Evolutionary conservation across 2,113 vertebrate species (phyloP).

Genomic region (Suricata suricatta): DNA sequence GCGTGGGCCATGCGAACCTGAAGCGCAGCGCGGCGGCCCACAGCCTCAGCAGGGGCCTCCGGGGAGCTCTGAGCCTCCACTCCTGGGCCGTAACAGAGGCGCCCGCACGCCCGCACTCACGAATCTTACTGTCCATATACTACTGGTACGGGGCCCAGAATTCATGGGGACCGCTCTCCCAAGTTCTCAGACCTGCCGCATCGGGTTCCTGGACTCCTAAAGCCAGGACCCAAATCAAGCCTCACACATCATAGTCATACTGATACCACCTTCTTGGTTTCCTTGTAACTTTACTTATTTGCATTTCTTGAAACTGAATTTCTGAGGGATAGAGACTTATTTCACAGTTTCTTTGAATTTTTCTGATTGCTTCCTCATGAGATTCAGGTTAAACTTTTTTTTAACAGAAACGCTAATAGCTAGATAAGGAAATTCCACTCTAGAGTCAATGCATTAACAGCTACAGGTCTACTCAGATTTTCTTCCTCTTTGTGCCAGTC

Average conservation of each 20-base stretch:
- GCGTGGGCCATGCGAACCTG: not conserved
- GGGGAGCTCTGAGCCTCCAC: not conserved
- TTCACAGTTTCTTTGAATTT: not conserved
- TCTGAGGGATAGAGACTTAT: not conserved
- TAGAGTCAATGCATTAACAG: not conserved
- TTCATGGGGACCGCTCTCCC: not conserved
- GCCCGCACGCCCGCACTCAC: too few relatives aligned
- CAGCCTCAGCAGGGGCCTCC: not conserved
- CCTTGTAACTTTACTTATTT: not conserved
- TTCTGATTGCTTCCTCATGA: not conserved
- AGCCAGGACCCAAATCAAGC: not conserved
- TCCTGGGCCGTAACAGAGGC: not conserved
- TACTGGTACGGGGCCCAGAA: not conserved
- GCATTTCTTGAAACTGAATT: not conserved
- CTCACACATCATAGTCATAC: not conserved
- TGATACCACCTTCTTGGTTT: not conserved
- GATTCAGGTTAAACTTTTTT: not conserved
- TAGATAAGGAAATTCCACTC: not conserved
- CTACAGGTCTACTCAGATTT: not conserved
- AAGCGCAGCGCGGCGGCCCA: not conserved
- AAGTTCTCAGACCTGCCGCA: not conserved
- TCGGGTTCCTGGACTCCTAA: not conserved
- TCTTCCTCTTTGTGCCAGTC: not conserved
- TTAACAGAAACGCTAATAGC: not conserved
- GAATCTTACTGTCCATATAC: not conserved